phyloP scores from a whole-genome alignment of 2,888 invertebrate genomes.

The Rotaria magnacalcarata region DNA sequence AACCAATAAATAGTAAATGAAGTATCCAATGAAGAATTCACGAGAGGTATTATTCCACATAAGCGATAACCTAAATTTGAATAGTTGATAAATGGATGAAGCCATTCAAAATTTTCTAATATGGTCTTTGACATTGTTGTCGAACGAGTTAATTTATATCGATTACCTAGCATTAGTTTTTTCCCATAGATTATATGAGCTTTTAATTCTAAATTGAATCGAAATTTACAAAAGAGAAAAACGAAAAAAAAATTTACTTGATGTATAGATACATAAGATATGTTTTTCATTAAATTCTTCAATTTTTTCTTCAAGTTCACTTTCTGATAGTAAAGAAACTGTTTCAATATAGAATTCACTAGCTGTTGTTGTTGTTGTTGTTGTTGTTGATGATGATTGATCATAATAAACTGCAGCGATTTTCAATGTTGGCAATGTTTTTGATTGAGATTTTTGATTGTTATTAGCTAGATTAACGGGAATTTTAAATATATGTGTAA shows the following conservation, averaged over 20 bases:
- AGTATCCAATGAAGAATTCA: neutral
- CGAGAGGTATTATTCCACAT: neutral
- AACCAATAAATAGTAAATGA: constrained; percentile 17
- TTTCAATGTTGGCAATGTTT: constrained; percentile 1
- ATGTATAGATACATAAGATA: neutral
- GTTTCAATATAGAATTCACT: neutral
- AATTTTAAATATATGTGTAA: neutral
- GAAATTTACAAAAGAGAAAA: neutral
- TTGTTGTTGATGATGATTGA: neutral
- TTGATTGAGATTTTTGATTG: neutral
- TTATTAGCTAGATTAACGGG: neutral
- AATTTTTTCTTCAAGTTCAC: neutral
- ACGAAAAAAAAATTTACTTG: neutral
- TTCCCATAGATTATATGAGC: neutral
- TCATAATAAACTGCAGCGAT: neutral
- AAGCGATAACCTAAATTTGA: constrained; percentile 31
- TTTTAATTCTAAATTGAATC: neutral
- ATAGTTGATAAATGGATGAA: constrained; percentile 16
- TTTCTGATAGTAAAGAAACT: neutral
- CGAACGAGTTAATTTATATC: neutral
- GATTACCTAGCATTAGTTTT: neutral
- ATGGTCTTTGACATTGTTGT: neutral
- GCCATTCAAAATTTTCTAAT: constrained; percentile 24
- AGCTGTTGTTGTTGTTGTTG: too few species aligned
- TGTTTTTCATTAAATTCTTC: neutral